Base-by-base conservation (phyloP, 2,797 vertebrate genomes). In the Toxotes lorentzi region DNA sequence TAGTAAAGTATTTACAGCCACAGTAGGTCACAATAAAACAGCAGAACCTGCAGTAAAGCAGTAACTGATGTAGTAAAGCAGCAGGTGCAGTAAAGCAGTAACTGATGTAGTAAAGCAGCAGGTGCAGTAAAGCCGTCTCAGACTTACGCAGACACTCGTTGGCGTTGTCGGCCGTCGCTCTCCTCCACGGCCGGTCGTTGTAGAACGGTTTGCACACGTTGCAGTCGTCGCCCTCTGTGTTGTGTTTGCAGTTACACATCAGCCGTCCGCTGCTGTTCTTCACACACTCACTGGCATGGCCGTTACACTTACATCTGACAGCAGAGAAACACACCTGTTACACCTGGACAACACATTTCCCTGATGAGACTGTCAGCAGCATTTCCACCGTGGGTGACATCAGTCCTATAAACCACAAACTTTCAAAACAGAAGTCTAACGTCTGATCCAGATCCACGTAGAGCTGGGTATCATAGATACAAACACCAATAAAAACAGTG, bases 141-240 rank as follows among this genome's bases (percentile, higher is more conserved):
- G n/a, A 97, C 98, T 72, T 85, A 99, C 98, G 85, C 86, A 96
- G 93, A 90, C 98, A 99, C 73, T 99, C 97, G 6, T 96, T 97
- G 94, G 97, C 34, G 0, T 93, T 97, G 16, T 97, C 96, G 0
- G 97, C 94, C 0, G 97, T 97, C 0, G 97, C 97, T 67, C 98
- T 95, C 76, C 96, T 96, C 98, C 98, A 99, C 0, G 98, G 98
- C 10, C 97, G 97, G 93, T 98, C 96, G 0, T 99, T 99, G 94
- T 95, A 99, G 93, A 99, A 99, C 1, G 97, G 94, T 70, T 96
- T 95, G 81, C 98, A 99, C 59, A 95, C 93, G 0, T 94, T 90
- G 89, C 98, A 99, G 94, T 99, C 97, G 0, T 89, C 92, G 0
- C 98, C 98, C 0, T 95, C 96, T 0, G 98, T 99, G 92, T 98